phyloP scores from a whole-genome alignment of 2,797 vertebrate species.

The Iguana delicatissima region DNA sequence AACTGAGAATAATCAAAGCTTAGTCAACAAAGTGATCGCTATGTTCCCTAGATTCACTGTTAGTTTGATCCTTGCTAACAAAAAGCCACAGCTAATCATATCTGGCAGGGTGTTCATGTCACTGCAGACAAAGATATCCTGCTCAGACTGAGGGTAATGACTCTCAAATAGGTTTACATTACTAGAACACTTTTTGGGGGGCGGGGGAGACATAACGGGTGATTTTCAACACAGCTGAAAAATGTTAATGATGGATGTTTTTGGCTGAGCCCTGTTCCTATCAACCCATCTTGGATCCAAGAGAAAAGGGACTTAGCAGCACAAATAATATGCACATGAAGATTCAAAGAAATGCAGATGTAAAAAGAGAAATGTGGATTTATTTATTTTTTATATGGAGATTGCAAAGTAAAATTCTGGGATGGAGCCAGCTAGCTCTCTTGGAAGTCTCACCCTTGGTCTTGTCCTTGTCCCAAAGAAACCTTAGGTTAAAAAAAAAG shows the following conservation, averaged over 20 bases:
- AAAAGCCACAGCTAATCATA: slow-evolving; percentile 1
- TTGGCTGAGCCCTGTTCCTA: background rate
- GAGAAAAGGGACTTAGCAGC: slow-evolving; percentile 45
- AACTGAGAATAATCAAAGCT: background rate
- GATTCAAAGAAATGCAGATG: fast-evolving
- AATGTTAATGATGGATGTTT: background rate
- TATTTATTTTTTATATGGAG: slow-evolving; percentile 7
- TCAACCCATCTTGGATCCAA: slow-evolving; percentile 21
- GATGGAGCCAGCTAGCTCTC: slow-evolving; percentile 10
- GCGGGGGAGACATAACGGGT: too few species aligned
- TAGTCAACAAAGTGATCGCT: background rate
- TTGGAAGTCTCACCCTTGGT: background rate
- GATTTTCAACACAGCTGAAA: background rate
- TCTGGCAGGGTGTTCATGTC: background rate
- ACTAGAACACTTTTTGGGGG: background rate
- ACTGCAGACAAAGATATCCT: background rate
- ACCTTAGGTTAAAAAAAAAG: slow-evolving; percentile 10
- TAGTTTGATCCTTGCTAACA: background rate
- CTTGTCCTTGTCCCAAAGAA: slow-evolving; percentile 7
- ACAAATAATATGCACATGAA: slow-evolving; percentile 11
- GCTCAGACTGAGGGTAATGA: background rate
- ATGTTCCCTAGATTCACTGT: background rate
- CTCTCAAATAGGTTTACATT: background rate
- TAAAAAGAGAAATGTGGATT: slow-evolving; percentile 3
- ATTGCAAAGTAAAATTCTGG: slow-evolving; percentile 11